Base-by-base conservation (phyloP, 2,797 vertebrate species). In the Carduelis carduelis region DNA sequence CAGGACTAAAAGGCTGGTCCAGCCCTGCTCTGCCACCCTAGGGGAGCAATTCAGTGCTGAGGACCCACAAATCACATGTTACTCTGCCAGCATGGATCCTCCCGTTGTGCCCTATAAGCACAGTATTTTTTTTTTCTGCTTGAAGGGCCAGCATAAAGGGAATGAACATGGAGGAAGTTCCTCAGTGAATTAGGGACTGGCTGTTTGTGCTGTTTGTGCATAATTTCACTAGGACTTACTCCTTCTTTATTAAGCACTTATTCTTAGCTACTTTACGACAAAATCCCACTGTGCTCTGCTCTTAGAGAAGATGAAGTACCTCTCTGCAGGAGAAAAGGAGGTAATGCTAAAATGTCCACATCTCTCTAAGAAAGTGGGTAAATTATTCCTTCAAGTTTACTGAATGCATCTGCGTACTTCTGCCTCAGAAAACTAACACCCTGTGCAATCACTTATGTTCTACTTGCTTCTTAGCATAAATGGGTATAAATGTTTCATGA, bases 401-500 rank as follows among this genome's bases (percentile, higher is more conserved):
- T 78, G 75, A 92, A 85, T 2, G 4, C 43, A 83, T 43, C 26
- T 76, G 26, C 34, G 30, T 57, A 65, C 24, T 76, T 79, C 19
- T 49, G 35, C 47, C 75, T 86, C 76, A 53, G 37, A 77, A 93
- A 86, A 91, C n/a, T 22, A 69, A 56, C 14, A 77, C 18, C 21
- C 22, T 26, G 4, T 60, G 44, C 72, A 75, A 64, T 53, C 72
- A 60, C 30, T 83, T 78, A 68, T 64, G 88, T 94, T 89, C 75
- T 55, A 32, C 35, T 92, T 80, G 22, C 30, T 93, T 82, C 59
- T 79, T 57, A 72, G 28, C 56, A 63, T 32, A 69, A 89, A 81
- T 21, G 27, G 12, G 21, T 52, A 81, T 80, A 87, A 87, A 92
- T 55, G 43, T 93, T 93, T 89, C 66, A 87, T 26, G 47, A 90